phyloP scores from a whole-genome alignment of 1,140 invertebrate genomes.

The Bemisia tabaci region DNA sequence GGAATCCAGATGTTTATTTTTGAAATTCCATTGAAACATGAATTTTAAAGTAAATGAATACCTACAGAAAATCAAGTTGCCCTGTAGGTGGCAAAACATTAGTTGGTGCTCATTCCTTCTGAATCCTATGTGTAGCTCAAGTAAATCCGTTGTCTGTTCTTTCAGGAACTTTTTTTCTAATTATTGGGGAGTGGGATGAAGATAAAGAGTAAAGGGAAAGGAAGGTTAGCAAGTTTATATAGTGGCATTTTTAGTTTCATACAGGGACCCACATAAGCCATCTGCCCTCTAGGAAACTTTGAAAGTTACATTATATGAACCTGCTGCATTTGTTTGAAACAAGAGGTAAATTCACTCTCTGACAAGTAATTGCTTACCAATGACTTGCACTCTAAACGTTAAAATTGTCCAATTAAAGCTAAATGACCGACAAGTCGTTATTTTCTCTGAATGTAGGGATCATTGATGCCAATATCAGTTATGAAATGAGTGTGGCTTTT shows the following conservation, averaged over 20 bases:
- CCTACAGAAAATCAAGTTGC: too few relatives aligned
- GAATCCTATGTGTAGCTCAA: too few relatives aligned
- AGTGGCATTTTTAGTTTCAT: neutral
- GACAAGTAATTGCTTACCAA: neutral
- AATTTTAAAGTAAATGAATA: too few relatives aligned
- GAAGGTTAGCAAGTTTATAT: neutral
- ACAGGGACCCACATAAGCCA: too few relatives aligned
- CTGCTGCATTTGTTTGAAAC: neutral
- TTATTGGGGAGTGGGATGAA: neutral
- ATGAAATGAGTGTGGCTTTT: neutral
- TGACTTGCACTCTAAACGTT: neutral
- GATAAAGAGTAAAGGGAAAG: neutral
- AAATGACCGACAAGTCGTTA: neutral
- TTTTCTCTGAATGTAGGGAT: neutral
- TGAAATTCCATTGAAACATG: too few relatives aligned
- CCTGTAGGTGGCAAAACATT: too few relatives aligned
- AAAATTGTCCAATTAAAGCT: neutral
- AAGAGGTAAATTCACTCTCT: neutral
- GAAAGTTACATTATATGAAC: neutral
- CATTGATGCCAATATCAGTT: neutral
- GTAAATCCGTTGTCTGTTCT: too few relatives aligned
- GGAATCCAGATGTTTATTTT: too few relatives aligned
- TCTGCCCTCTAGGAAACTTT: neutral
- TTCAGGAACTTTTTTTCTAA: neutral
- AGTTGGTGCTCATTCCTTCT: too few relatives aligned